phyloP scores from a whole-genome alignment of 92 coral and sea anemone genomes.

The Actinostola sp. region DNA sequence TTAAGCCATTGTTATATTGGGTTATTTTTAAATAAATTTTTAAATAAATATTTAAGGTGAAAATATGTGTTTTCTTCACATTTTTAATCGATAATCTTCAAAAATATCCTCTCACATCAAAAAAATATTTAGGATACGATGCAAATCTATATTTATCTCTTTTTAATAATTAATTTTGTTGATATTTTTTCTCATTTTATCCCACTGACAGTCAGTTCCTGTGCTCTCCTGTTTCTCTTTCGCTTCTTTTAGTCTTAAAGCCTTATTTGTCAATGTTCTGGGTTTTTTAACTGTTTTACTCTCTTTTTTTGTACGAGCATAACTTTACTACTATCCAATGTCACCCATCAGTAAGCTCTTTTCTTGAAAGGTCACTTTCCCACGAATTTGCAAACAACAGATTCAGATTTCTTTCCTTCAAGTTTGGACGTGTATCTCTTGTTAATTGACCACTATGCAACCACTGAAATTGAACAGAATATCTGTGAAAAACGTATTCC shows the following conservation, averaged over 20 bases:
- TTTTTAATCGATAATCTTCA: too few species aligned
- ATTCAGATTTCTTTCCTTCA: constrained; percentile 36
- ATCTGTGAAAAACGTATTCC: neutral
- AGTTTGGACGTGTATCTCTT: neutral
- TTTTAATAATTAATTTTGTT: neutral
- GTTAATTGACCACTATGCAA: neutral
- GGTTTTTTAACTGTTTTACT: too few species aligned
- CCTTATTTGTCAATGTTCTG: neutral
- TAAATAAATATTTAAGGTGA: too few species aligned
- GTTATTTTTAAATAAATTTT: too few species aligned
- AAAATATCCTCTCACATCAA: too few species aligned
- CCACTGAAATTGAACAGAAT: neutral
- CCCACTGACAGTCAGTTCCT: neutral
- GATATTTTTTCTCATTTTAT: neutral
- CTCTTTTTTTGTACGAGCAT: too few species aligned
- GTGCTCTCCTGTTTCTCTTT: neutral
- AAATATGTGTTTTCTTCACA: too few species aligned
- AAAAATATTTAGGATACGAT: too few species aligned
- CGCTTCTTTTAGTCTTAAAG: neutral
- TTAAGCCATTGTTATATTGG: too few species aligned
- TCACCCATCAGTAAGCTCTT: neutral
- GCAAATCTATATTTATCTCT: too few species aligned
- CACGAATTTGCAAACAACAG: constrained; percentile 24
- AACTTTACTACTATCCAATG: too few species aligned
- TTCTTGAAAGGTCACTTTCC: constrained; percentile 41